Evolutionary conservation across 2,797 vertebrate species (phyloP).

Genomic region (Dipus sagitta): DNA sequence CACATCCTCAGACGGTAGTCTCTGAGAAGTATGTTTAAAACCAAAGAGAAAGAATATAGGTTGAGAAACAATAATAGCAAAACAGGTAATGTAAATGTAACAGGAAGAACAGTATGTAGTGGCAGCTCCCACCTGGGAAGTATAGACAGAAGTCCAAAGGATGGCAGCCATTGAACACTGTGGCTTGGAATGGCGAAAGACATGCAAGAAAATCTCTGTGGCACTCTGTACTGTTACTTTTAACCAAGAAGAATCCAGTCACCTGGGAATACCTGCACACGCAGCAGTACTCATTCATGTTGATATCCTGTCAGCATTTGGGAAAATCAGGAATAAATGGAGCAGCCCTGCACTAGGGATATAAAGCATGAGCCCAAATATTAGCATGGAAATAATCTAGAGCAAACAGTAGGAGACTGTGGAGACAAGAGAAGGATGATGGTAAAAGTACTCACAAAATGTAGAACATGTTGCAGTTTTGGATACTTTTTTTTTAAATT

Average conservation of each 20-base stretch:
- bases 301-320: background rate
- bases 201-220: too few species aligned
- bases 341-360: background rate
- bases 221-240: too few species aligned
- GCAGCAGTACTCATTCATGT: background rate
- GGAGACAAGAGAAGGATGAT: background rate
- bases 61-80: background rate
- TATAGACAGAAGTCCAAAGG: background rate
- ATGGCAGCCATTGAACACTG: too few species aligned
- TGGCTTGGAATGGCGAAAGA: too few species aligned
- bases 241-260: too few species aligned
- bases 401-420: too few species aligned
- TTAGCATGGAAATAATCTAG: background rate
- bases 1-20: background rate
- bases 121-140: background rate
- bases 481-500: too few species aligned
- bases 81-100: background rate
- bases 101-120: background rate
- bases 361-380: background rate
- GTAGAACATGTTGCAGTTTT: too few species aligned
- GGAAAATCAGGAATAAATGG: background rate
- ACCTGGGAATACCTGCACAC: too few species aligned
- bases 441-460: too few species aligned
- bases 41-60: background rate
- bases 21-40: background rate